Evolutionary conservation across 2,888 invertebrate species (phyloP), one percentile per base, ranked within the genome.

Genomic region (Apocheima hispidaria): DNA sequence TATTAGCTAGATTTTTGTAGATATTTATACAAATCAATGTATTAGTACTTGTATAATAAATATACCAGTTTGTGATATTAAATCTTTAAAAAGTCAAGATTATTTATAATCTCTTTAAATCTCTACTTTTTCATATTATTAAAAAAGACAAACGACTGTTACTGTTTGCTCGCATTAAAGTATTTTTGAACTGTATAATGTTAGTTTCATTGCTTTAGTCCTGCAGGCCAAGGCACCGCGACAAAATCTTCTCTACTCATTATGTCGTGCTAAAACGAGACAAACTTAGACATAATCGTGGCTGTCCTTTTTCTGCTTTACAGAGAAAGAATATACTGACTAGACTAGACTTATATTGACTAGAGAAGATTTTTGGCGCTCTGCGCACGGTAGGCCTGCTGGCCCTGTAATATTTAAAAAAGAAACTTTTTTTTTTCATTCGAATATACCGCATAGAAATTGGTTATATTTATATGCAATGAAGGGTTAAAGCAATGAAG

Each of bases 141-240:
- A 20, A n/a, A 30, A n/a, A 5, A n/a, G 4, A 3, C 4, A 33
- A 0, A 4, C 12, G 4, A 4, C 30, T 84, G 79, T 79, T 76
- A 78, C 57, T 78, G 71, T 79, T 81, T 78, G 71, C 64, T 75
- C 72, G 73, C 67, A 86, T 86, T 87, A 88, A 88, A 88, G 53
- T 74, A 67, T 79, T 77, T 81, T 78, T 73, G 41, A 82, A 85
- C 77, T 65, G 60, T 65, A 71, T 70, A 62, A 63, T 44, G 30
- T 70, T 87, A 70, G 91, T 92, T 92, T 92, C 92, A 92, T 92
- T 92, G 92, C 91, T 92, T 91, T 91, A 87, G 85, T 87, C 88
- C 89, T n/a, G n/a, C n/a, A n/a, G n/a, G n/a, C n/a, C n/a, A n/a
- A n/a, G n/a, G n/a, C n/a, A n/a, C n/a, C n/a, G n/a, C n/a, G n/a